phyloP scores from a whole-genome alignment of 2,888 invertebrate genomes.

The Papilio protenor region DNA sequence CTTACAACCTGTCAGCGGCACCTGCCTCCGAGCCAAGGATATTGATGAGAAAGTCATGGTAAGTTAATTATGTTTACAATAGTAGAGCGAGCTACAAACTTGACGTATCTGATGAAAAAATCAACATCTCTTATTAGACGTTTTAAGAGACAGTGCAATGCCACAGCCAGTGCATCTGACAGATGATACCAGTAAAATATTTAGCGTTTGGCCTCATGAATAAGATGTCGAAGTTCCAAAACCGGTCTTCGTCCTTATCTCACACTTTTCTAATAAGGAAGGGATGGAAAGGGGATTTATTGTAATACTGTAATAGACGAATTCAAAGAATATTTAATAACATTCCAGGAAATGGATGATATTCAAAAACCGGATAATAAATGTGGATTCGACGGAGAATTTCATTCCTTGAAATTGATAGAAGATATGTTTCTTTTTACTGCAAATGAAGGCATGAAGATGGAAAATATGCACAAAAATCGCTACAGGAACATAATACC shows the following conservation, averaged over 20 bases:
- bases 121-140: too few relatives aligned
- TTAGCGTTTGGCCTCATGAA: too few relatives aligned
- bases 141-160: too few relatives aligned
- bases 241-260: too few relatives aligned
- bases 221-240: too few relatives aligned
- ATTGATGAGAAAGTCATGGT: slow-evolving; percentile 65
- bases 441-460: slow-evolving; percentile 93
- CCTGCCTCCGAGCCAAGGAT: slow-evolving; percentile 86
- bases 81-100: not conserved
- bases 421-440: slow-evolving; percentile 96
- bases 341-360: slow-evolving; percentile 63
- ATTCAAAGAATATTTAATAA: slow-evolving; percentile 25
- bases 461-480: slow-evolving; percentile 96
- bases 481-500: slow-evolving; percentile 99
- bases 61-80: slow-evolving; percentile 21
- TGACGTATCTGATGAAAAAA: not conserved
- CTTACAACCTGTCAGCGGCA: slow-evolving; percentile 97
- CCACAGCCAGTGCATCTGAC: too few relatives aligned
- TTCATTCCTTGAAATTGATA: slow-evolving; percentile 95
- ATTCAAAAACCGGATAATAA: slow-evolving; percentile 56
- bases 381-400: slow-evolving; percentile 95
- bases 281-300: not conserved
- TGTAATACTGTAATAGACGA: not conserved
- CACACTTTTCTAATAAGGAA: too few relatives aligned
- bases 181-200: too few relatives aligned